Conservation (phyloP, 2,888 invertebrate genomes). For the Xanthorhoe spadicearia region DNA sequence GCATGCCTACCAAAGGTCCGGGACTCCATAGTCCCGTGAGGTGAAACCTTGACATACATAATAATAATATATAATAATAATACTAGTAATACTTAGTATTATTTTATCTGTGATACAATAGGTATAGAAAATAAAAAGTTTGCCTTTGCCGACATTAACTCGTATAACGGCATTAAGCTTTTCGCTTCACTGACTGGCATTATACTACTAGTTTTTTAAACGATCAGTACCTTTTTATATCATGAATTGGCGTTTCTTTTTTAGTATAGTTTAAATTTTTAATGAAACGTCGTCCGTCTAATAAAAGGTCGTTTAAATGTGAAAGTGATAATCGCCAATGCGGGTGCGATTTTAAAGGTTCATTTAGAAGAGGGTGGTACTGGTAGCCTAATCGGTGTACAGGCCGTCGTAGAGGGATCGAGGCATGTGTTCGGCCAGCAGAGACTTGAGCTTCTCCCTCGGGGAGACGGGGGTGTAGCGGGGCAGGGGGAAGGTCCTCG, state of each 20-base stretch:
- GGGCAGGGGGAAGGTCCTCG: slow-evolving; percentile 92
- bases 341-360: slow-evolving; percentile 8
- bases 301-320: slow-evolving; percentile 20
- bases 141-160: neutral
- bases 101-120: no score
- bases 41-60: no score
- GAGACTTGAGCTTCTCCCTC: slow-evolving; percentile 90
- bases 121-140: neutral
- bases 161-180: neutral
- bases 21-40: no score
- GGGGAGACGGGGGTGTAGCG: slow-evolving; percentile 93
- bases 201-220: neutral
- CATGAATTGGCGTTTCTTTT: slow-evolving; percentile 8
- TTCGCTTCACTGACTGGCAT: neutral
- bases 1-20: no score
- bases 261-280: neutral
- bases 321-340: slow-evolving; percentile 5
- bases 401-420: slow-evolving; percentile 92
- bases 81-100: neutral
- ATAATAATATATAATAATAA: no score
- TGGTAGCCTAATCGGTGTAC: slow-evolving; percentile 80
- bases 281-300: slow-evolving; percentile 5
- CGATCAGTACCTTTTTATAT: no score
- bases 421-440: slow-evolving; percentile 92
- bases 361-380: slow-evolving; percentile 10